These are phyloP conservation scores for Hirtodrosophila trivittata DNA, from an alignment of 2,888 invertebrate genomes.

Conservation along the genomic window DNA sequence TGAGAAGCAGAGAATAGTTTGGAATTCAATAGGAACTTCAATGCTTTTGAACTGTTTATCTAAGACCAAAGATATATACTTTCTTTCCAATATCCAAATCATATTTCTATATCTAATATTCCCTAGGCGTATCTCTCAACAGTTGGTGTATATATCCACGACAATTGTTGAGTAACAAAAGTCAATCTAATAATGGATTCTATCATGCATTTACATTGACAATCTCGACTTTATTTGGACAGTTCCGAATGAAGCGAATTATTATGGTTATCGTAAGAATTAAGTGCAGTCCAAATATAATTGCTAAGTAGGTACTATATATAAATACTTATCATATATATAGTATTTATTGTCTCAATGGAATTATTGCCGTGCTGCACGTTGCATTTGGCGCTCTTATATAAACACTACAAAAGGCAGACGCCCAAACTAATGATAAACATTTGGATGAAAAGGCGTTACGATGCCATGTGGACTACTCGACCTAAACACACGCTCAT, in stretches of 20 bases:
- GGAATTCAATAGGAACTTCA: no score
- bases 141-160: neutral
- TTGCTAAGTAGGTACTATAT: conserved; percentile 18
- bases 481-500: conserved; percentile 19
- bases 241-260: conserved; percentile 12
- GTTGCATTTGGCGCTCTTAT: conserved; percentile 43
- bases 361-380: conserved; percentile 50
- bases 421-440: conserved; percentile 30
- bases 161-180: conserved; percentile 1
- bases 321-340: conserved; percentile 5
- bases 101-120: no score
- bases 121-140: no score
- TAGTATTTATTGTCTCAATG: no score
- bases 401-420: conserved; percentile 19
- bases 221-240: conserved; percentile 5
- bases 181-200: neutral
- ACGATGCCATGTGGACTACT: conserved; percentile 14
- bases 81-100: no score
- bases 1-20: no score
- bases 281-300: conserved; percentile 38
- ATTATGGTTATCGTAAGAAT: conserved; percentile 22
- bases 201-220: neutral
- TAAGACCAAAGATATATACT: no score
- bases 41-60: no score
- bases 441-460: conserved; percentile 32